Evolutionary conservation across 53 echinoderm and acorn worm species (phyloP), one percentile per base, ranked within the genome.

Genomic region (Echinometra lucunter): DNA sequence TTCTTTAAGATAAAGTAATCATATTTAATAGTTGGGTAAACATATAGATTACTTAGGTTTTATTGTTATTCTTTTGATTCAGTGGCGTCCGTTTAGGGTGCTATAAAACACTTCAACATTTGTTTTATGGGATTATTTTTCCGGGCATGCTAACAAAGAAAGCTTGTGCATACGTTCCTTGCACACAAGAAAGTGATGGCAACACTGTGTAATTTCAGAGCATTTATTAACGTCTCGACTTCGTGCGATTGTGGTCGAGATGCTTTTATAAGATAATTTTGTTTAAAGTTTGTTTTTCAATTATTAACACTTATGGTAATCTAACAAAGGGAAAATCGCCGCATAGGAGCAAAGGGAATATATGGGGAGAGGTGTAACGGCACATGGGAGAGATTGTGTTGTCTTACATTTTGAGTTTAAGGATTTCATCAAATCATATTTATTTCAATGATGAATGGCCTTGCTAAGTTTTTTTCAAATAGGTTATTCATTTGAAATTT

Each of bases 1-100:
- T 92, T 80, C 80, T 92, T 74, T 92, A 78, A 92, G 92, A 92
- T 92, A 92, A 92, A 92, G 75, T 75, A 75, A 92, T 57, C 32
- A 75, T 75, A 55, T 75, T 92, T 92, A 92, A 92, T 92, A 92
- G 92, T 45, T 75, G 35, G 72, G 58, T 78, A 92, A 92, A 92
- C 92, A 92, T 13, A 7, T 18, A 47, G 74, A 92, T 45, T 92
- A 32, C 91, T 58, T 89, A 89, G 57, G 85, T 27, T 45, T 85
- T 49, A 85, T 49, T 85, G 85, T 85, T 85, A 85, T 85, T 85
- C 49, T 85, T 47, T 47, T 28, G 15, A 85, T 85, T 85, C 53
- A 85, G 85, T n/a, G 85, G 85, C 85, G 85, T 85, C 85, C 85
- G 85, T 85, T 85, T 85, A 45, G 49, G 85, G 85, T 53, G 45